Conservation (phyloP, 1,140 invertebrate species). For the Tribolium madens region DNA sequence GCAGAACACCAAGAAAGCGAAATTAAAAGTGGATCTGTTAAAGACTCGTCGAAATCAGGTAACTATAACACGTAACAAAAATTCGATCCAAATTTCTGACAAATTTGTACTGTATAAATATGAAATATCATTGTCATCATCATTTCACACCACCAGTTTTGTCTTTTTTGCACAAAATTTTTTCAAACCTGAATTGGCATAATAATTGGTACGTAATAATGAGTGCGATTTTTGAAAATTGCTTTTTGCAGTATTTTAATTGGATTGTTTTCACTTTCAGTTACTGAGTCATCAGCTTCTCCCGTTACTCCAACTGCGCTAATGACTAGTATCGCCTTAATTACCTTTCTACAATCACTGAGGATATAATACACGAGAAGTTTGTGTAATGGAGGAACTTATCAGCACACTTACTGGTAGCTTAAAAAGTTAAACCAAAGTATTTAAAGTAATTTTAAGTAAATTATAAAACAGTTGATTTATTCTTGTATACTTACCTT, state of each 20-base stretch:
- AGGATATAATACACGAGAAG: slow-evolving; percentile 22
- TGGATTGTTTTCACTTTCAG: slow-evolving; percentile 25
- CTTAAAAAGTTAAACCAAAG: slow-evolving; percentile 56
- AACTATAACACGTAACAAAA: background rate
- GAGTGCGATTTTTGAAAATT: background rate
- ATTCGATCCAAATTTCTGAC: background rate
- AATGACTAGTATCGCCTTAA: slow-evolving; percentile 41
- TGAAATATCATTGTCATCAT: background rate
- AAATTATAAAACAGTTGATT: slow-evolving; percentile 35
- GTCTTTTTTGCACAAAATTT: background rate
- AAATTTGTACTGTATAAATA: background rate
- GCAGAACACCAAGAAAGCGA: slow-evolving; percentile 54
- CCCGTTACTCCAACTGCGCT: slow-evolving; percentile 9
- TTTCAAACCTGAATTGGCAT: background rate
- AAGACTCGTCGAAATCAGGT: background rate
- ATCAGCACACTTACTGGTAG: slow-evolving; percentile 49
- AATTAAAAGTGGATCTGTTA: background rate
- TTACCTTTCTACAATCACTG: slow-evolving; percentile 17
- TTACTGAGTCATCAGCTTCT: slow-evolving; percentile 33
- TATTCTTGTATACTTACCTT: slow-evolving; percentile 15
- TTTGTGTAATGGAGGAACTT: slow-evolving; percentile 25
- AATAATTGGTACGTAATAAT: too few relatives aligned
- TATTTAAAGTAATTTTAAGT: slow-evolving; percentile 50
- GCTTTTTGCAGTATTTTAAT: background rate
- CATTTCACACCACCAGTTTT: too few relatives aligned